These are phyloP conservation scores for Globicephala melas DNA, from an alignment of 2,113 vertebrate genomes.

Conservation along the genomic window DNA sequence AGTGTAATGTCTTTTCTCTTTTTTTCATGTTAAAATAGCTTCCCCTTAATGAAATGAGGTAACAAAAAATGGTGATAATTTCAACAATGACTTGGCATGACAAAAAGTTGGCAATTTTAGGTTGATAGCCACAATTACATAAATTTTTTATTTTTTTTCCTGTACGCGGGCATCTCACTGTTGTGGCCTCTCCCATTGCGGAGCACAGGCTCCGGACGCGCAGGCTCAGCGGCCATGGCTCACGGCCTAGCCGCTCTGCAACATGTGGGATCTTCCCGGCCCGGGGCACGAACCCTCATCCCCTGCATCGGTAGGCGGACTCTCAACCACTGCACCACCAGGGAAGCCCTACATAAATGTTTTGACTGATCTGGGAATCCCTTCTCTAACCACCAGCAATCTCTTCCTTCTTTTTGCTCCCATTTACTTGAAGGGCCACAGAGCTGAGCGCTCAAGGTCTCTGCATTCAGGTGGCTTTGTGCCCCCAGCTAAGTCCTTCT, in stretches of 20 bases:
- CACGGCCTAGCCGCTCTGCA: too few relatives aligned
- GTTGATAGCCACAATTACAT: not conserved
- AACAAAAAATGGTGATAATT: not conserved
- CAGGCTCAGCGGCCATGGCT: too few relatives aligned
- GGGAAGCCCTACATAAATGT: not conserved
- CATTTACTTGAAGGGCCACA: not conserved
- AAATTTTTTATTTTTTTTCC: not conserved
- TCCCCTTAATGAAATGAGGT: not conserved
- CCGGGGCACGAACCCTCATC: too few relatives aligned
- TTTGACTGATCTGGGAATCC: not conserved
- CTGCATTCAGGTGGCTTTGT: not conserved
- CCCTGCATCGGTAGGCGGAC: too few relatives aligned
- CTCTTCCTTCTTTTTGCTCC: not conserved
- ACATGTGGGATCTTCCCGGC: too few relatives aligned
- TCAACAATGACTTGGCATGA: not conserved
- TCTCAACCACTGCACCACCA: too few relatives aligned
- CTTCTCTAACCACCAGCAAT: not conserved
- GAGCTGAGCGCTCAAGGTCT: not conserved
- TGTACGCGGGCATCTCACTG: too few relatives aligned
- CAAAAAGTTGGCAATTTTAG: not conserved
- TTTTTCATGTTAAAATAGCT: not conserved
- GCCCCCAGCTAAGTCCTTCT: not conserved
- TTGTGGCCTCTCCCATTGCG: too few relatives aligned
- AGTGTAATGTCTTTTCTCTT: not conserved
- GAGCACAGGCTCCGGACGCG: too few relatives aligned